Conservation (phyloP, 2,797 vertebrate species). For the Prunella strophiata region DNA sequence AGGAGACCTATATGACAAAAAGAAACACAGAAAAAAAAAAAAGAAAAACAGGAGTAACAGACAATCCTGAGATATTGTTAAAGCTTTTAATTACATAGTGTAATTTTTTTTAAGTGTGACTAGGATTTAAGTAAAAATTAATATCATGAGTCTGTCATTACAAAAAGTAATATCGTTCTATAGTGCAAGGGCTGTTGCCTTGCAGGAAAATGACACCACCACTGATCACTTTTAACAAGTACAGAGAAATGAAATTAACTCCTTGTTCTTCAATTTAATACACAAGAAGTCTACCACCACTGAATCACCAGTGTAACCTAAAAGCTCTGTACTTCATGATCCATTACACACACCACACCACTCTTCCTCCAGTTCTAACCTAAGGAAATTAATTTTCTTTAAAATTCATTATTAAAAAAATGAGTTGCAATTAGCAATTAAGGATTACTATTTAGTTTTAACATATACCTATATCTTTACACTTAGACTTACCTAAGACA, state of each 20-base stretch:
- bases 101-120: not conserved
- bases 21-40: not conserved
- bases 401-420: not conserved
- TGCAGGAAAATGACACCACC: not conserved
- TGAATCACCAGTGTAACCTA: not conserved
- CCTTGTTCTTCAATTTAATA: not conserved
- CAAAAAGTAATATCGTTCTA: not conserved
- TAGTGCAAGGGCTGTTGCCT: not conserved
- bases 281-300: not conserved
- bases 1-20: conserved; percentile 83
- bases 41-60: not conserved
- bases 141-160: not conserved
- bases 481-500: conserved; percentile 85
- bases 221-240: not conserved
- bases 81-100: not conserved
- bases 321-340: not conserved
- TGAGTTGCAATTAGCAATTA: not conserved
- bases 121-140: not conserved
- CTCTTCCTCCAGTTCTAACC: not conserved
- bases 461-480: not conserved
- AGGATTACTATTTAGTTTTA: not conserved
- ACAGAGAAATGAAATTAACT: not conserved
- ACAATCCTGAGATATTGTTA: not conserved
- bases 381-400: not conserved
- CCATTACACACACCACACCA: not conserved